phyloP scores from a whole-genome alignment of 2,113 vertebrate genomes.

The Eurypyga helias region DNA sequence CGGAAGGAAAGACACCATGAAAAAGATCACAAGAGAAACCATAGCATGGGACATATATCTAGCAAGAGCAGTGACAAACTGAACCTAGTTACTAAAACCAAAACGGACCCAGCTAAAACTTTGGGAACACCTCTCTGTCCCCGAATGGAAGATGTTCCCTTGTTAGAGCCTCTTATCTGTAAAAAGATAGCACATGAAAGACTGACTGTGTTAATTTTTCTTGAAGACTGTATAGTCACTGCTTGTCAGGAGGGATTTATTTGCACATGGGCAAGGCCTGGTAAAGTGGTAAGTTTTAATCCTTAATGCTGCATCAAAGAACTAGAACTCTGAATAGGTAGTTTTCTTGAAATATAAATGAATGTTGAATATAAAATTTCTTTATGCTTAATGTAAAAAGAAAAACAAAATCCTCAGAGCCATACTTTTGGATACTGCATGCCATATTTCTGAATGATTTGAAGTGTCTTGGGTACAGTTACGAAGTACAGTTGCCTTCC shows the following conservation, averaged over 20 bases:
- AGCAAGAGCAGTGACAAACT: constrained; percentile 99
- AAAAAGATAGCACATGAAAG: constrained; percentile 99
- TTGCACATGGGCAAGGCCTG: constrained; percentile 99
- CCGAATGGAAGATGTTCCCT: constrained; percentile 96
- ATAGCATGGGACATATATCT: constrained; percentile 99
- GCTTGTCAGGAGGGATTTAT: constrained; percentile 99
- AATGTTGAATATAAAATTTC: constrained; percentile 82
- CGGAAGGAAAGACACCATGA: constrained; percentile 95
- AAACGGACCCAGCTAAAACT: constrained; percentile 92
- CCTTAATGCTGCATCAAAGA: constrained; percentile 84
- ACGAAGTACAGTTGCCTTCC: constrained; percentile 79
- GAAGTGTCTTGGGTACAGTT: constrained; percentile 79
- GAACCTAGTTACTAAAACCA: constrained; percentile 89
- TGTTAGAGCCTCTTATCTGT: constrained; percentile 98
- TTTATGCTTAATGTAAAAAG: constrained; percentile 82
- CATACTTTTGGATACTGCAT: constrained; percentile 90
- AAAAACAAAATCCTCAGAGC: constrained; percentile 78
- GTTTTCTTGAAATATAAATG: constrained; percentile 76
- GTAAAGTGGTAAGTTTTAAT: constrained; percentile 98
- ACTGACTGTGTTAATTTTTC: constrained; percentile 98
- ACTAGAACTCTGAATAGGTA: constrained; percentile 77
- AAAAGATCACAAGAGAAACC: constrained; percentile 99
- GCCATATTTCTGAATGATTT: constrained; percentile 85
- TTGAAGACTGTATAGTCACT: constrained; percentile 99
- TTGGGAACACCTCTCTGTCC: constrained; percentile 94